A percentile compares a stretch with the other conserved stretches of the same genome.
Evolutionary conservation across 2,113 vertebrate species (phyloP).

Genomic region (Protomyctophum bolini): DNA sequence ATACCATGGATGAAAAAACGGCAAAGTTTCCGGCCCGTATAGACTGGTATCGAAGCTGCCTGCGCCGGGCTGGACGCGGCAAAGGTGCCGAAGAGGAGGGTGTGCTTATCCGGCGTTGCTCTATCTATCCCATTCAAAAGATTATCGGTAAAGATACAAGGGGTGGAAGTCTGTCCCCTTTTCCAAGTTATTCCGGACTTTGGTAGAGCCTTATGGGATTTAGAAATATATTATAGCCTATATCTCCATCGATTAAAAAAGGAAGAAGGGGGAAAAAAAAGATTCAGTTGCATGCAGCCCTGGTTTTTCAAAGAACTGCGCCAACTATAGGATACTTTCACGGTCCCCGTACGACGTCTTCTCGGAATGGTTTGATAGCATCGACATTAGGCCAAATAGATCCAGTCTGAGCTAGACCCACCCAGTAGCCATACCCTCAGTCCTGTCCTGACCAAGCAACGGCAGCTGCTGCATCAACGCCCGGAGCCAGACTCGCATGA

Average conservation of each 20-base stretch:
- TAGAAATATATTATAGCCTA: conserved; percentile 28
- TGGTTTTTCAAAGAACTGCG: conserved; percentile 59
- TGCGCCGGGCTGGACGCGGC: neutral
- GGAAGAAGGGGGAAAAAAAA: neutral
- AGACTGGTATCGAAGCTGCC: conserved; percentile 30
- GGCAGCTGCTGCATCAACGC: conserved; percentile 74
- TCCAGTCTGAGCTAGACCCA: conserved; percentile 61
- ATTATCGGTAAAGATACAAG: conserved; percentile 35
- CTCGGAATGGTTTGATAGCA: conserved; percentile 50
- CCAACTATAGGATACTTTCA: conserved; percentile 40
- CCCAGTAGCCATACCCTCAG: conserved; percentile 52
- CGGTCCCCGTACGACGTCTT: conserved; percentile 43
- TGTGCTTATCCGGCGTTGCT: conserved; percentile 31
- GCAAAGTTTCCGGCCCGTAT: too few species aligned
- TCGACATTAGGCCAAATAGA: conserved; percentile 50
- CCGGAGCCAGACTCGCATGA: conserved; percentile 73
- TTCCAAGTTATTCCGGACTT: conserved; percentile 55
- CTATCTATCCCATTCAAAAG: conserved; percentile 42
- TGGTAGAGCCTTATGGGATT: conserved; percentile 26
- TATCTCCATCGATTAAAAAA: conserved; percentile 55
- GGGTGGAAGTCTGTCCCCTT: conserved; percentile 14
- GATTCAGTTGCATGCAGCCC: conserved; percentile 20
- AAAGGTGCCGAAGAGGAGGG: neutral
- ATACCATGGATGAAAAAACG: neutral
- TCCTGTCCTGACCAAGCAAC: conserved; percentile 68